phyloP scores from a whole-genome alignment of 2,797 vertebrate genomes.

The Euthynnus affinis region DNA sequence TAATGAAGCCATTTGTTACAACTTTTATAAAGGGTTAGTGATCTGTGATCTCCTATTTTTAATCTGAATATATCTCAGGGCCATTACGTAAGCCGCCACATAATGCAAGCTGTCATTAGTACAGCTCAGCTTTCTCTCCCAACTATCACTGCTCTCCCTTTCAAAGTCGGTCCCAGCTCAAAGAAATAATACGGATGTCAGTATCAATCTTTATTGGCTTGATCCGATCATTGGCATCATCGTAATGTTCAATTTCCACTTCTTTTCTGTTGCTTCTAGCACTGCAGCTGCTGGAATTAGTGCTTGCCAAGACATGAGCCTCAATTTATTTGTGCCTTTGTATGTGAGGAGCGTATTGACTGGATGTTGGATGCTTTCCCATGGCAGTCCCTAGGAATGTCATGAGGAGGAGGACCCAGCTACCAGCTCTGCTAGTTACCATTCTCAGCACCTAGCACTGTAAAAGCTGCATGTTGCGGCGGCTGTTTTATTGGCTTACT shows the following conservation, averaged over 20 bases:
- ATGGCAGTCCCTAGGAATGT: conserved; percentile 56
- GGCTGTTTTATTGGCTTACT: not conserved
- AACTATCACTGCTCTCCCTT: not conserved
- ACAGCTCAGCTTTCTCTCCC: not conserved
- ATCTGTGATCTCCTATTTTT: not conserved
- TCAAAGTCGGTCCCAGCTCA: conserved; percentile 22
- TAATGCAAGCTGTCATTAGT: conserved; percentile 16
- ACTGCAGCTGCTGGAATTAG: conserved; percentile 55
- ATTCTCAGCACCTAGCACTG: conserved; percentile 22
- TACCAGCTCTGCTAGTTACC: conserved; percentile 22
- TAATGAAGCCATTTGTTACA: not conserved
- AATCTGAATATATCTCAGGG: not conserved
- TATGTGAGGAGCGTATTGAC: conserved; percentile 51
- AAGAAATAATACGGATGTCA: conserved; percentile 40
- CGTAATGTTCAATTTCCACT: conserved; percentile 51
- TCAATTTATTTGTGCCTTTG: conserved; percentile 68
- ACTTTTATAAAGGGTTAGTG: not conserved
- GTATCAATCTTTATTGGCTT: conserved; percentile 43
- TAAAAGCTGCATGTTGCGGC: conserved; percentile 14
- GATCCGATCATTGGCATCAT: conserved; percentile 57
- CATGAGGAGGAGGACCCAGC: conserved; percentile 38
- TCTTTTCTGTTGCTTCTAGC: conserved; percentile 36
- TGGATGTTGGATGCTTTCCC: conserved; percentile 63
- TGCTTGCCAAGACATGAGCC: conserved; percentile 61
- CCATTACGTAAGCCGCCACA: not conserved